Evolutionary conservation across 2,113 vertebrate genomes (phyloP), one percentile per base, ranked within the genome.

Genomic region (Phainopepla nitens): DNA sequence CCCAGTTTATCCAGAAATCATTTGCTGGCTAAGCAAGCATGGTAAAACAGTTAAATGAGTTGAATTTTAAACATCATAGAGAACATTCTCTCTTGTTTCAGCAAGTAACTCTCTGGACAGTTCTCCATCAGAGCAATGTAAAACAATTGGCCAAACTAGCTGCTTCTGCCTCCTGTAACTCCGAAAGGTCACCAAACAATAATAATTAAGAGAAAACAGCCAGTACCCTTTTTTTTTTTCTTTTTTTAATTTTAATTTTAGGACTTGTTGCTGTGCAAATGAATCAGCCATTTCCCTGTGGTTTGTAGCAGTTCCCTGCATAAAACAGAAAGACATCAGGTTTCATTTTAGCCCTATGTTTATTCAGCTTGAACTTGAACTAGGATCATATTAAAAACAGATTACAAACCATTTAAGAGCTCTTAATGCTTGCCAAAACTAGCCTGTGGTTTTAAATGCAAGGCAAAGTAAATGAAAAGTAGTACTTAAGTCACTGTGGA

Each of bases 281-380:
- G 70, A 33, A 82, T 53, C 65, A 65, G 19, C 33, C 41, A 7
- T 51, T 90, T 45, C 4, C 27, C 60, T 60, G 62, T 57, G 53
- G 60, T 85, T 68, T 92, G 51, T 62, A 72, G 53, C 35, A 56
- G 42, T 62, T 88, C 50, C 56, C 56, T 31, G 3, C 23, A 45
- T 61, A 71, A 86, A 95, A 54, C 36, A 82, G 81, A 61, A 93
- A 92, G 54, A 72, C 41, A 79, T 91, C 64, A 66, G 79, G 72
- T 88, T 96, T 95, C 53, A 47, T 89, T 95, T 93, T 83, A 94
- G 50, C 19, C 36, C 68, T n/a, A 6, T 69, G n/a, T 94, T 93
- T 80, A 84, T 83, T 92, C 50, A 84, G 80, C 85, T 82, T 89
- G 62, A 91, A 77, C 60, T 79, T 35, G 28, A 94, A 79, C 22